phyloP scores from a whole-genome alignment of 2,888 invertebrate species.

The Alentia gelatinosa region DNA sequence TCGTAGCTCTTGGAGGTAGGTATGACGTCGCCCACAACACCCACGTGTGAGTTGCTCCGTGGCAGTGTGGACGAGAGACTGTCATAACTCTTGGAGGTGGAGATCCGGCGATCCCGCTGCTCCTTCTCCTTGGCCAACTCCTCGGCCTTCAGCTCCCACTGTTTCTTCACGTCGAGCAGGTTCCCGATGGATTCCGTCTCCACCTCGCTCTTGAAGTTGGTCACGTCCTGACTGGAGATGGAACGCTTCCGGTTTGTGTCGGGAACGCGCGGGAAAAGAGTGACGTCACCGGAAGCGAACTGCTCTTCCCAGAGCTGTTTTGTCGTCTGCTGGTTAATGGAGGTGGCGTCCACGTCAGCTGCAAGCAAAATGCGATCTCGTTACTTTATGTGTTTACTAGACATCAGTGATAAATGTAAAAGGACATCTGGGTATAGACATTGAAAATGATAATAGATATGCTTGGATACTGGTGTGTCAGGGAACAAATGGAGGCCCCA shows the following conservation, averaged over 20 bases:
- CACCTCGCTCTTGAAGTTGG: slow-evolving; percentile 51
- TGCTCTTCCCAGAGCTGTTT: slow-evolving; percentile 57
- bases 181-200: slow-evolving; percentile 35
- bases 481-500: no score
- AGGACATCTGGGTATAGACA: no score
- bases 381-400: no score
- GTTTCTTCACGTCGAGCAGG: slow-evolving; percentile 30
- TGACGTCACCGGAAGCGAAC: slow-evolving; percentile 50
- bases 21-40: neutral
- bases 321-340: slow-evolving; percentile 55
- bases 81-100: slow-evolving; percentile 21
- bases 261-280: slow-evolving; percentile 52
- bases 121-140: slow-evolving; percentile 44
- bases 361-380: neutral
- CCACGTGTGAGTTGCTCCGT: neutral
- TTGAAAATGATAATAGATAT: no score
- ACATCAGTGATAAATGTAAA: no score
- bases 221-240: slow-evolving; percentile 32
- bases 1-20: slow-evolving; percentile 15
- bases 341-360: slow-evolving; percentile 57
- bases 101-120: neutral
- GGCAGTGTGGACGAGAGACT: neutral
- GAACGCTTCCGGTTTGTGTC: slow-evolving; percentile 4
- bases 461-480: no score
- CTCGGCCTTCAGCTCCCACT: slow-evolving; percentile 49